Evolutionary conservation across 2,113 vertebrate genomes (phyloP).

Genomic region (Eudyptes chrysolophus): DNA sequence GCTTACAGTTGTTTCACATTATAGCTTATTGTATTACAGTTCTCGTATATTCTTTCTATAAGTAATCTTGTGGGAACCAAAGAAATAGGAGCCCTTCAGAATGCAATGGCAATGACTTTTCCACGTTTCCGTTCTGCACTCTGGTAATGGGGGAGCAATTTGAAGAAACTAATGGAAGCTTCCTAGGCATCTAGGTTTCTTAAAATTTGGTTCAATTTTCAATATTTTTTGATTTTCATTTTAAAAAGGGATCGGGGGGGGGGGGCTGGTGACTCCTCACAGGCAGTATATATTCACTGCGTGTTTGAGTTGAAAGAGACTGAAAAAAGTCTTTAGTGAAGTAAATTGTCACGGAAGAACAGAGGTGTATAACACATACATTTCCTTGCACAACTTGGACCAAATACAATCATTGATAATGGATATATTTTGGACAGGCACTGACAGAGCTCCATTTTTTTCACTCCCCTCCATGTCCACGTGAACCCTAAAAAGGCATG

Average conservation of each 20-base stretch:
- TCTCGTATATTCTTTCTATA: constrained; percentile 49
- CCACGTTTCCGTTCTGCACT: constrained; percentile 29
- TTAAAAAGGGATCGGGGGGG: not conserved
- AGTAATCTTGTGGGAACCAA: constrained; percentile 51
- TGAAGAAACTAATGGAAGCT: not conserved
- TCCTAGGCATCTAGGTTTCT: not conserved
- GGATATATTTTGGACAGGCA: not conserved
- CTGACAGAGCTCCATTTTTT: not conserved
- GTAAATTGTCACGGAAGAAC: not conserved
- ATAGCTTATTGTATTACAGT: constrained; percentile 60
- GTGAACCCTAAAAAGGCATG: not conserved
- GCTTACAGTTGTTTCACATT: constrained; percentile 67
- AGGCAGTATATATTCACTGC: not conserved
- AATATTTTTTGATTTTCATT: not conserved
- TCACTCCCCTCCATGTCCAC: not conserved
- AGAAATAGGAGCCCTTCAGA: constrained; percentile 29
- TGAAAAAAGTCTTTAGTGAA: not conserved
- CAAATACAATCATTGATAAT: not conserved
- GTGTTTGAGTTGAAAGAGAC: not conserved
- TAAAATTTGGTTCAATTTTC: not conserved
- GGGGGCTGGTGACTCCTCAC: not conserved
- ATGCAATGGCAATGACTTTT: constrained; percentile 23
- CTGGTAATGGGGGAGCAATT: not conserved
- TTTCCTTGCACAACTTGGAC: not conserved
- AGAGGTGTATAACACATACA: not conserved